A percentile compares a stretch with the other conserved stretches of the same genome.
Conservation (phyloP, 2,113 vertebrate genomes). For the Lepidothrix coronata region DNA sequence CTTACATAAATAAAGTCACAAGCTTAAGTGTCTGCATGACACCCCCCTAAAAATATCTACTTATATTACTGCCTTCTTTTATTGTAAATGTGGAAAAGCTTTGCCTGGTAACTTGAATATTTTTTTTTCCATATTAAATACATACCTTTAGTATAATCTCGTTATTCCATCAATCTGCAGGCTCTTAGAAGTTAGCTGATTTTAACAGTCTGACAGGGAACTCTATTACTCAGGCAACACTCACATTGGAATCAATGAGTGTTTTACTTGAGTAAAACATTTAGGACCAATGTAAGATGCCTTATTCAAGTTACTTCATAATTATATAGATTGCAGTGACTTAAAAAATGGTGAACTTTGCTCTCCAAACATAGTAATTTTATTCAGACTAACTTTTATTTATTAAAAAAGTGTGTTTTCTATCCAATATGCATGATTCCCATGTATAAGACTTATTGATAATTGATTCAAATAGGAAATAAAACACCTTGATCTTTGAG, state of each 20-base stretch:
- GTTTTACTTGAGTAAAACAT: conserved; percentile 44
- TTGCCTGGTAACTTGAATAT: background rate
- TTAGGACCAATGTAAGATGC: conserved; percentile 30
- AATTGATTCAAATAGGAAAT: conserved; percentile 50
- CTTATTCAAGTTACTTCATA: conserved; percentile 56
- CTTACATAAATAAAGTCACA: background rate
- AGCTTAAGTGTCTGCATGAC: background rate
- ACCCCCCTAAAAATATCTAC: conserved; percentile 20
- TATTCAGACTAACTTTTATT: background rate
- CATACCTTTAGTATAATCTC: background rate
- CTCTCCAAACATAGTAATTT: conserved; percentile 23
- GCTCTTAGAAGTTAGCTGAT: conserved; percentile 34
- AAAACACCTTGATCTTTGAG: conserved; percentile 49
- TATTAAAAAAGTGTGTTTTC: conserved; percentile 11
- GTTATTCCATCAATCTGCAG: background rate
- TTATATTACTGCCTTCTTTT: conserved; percentile 13
- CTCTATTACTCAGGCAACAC: conserved; percentile 58
- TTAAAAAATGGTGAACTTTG: conserved; percentile 30
- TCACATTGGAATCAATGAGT: background rate
- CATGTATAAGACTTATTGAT: background rate
- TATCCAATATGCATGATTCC: background rate
- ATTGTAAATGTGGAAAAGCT: conserved; percentile 35
- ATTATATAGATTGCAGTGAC: background rate
- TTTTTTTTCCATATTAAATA: conserved; percentile 7
- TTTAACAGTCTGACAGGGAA: conserved; percentile 39